phyloP scores from a whole-genome alignment of 2,888 invertebrate genomes.

The Beris morrisii region DNA sequence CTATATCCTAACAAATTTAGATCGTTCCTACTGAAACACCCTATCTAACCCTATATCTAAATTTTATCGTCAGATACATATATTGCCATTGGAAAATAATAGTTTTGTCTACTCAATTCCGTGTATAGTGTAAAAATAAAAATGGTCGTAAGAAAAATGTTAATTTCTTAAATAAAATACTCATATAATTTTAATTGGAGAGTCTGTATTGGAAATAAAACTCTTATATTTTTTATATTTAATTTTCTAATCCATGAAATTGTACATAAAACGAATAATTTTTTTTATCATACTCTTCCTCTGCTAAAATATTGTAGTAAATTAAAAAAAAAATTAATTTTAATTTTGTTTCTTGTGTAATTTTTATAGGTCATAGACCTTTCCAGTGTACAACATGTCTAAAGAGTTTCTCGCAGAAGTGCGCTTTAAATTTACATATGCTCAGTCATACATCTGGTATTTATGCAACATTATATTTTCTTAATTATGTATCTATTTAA shows the following conservation, averaged over 20 bases:
- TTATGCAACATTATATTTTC: constrained; percentile 31
- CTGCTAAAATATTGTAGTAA: constrained; percentile 11
- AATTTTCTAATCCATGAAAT: constrained; percentile 13
- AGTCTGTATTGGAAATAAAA: not conserved
- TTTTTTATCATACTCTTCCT: constrained; percentile 26
- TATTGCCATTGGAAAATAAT: constrained; percentile 17
- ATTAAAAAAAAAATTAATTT: constrained; percentile 14
- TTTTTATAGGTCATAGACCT: constrained; percentile 55
- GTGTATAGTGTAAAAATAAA: not conserved
- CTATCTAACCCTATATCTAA: too few species aligned
- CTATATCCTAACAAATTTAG: too few species aligned
- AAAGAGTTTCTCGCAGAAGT: constrained; percentile 64
- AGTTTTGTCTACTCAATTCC: not conserved
- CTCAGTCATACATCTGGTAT: constrained; percentile 58
- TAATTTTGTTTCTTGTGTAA: constrained; percentile 32
- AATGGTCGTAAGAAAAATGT: constrained; percentile 18
- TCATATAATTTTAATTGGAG: constrained; percentile 23
- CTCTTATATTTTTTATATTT: constrained; percentile 15
- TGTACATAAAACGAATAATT: not conserved
- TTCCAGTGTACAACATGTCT: constrained; percentile 63
- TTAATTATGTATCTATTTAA: constrained; percentile 15
- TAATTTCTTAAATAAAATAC: constrained; percentile 1
- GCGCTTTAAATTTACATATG: constrained; percentile 64
- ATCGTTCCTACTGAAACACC: too few species aligned
- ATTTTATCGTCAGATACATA: too few species aligned